phyloP scores from a whole-genome alignment of 2,113 vertebrate species.

The Delphinus delphis region DNA sequence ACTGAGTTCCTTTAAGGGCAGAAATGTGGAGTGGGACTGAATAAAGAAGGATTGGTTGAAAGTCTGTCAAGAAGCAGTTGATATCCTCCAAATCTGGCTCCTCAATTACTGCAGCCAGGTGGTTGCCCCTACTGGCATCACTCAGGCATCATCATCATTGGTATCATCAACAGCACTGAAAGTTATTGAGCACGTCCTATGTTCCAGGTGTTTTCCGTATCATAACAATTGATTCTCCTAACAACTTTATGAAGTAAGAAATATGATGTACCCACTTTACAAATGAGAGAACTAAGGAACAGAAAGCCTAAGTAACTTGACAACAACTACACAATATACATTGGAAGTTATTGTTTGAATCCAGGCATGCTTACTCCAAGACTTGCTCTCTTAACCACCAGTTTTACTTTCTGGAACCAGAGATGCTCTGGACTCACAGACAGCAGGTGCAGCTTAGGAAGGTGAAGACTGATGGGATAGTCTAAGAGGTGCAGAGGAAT shows the following conservation, averaged over 20 bases:
- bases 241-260: neutral
- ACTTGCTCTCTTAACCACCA: neutral
- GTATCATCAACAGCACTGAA: neutral
- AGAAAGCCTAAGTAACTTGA: slow-evolving; percentile 14
- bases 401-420: slow-evolving; percentile 4
- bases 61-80: neutral
- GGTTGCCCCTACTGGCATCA: neutral
- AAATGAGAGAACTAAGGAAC: neutral
- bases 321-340: neutral
- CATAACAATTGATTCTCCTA: neutral
- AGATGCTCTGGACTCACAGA: neutral
- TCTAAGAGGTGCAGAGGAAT: neutral
- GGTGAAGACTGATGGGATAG: neutral
- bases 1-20: neutral
- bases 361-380: neutral
- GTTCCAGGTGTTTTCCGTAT: neutral
- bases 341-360: neutral
- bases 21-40: neutral
- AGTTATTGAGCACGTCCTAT: neutral
- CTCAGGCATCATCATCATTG: neutral
- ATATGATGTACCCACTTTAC: neutral
- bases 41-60: neutral
- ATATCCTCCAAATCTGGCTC: neutral
- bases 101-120: neutral
- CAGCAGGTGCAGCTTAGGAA: neutral